Conservation (phyloP, 53 echinoderm and acorn worm species). For the Antedon mediterranea region DNA sequence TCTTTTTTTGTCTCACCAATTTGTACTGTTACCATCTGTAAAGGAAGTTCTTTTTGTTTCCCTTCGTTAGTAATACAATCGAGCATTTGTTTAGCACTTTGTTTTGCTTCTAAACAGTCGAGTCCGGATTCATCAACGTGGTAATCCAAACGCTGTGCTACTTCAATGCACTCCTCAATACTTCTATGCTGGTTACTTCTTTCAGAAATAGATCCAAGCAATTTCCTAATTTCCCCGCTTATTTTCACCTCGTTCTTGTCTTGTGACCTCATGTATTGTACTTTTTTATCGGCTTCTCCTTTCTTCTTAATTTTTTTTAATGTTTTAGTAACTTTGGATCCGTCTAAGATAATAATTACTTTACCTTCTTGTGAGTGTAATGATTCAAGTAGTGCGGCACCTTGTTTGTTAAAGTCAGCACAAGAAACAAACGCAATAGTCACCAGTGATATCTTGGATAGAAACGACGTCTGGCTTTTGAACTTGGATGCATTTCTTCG, state of each 20-base stretch:
- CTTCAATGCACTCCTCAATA: background rate
- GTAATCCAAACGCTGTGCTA: background rate
- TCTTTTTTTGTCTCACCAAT: background rate
- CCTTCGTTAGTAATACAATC: background rate
- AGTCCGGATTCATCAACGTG: background rate
- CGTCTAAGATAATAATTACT: background rate
- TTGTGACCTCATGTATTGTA: background rate
- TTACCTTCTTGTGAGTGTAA: background rate
- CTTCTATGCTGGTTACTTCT: background rate
- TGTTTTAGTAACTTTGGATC: background rate
- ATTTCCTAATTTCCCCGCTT: background rate
- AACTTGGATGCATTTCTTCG: constrained; percentile 5
- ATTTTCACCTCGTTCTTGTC: background rate
- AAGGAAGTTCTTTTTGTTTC: background rate
- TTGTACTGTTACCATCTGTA: background rate
- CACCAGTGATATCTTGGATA: background rate
- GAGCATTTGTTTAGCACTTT: background rate
- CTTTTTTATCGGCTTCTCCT: background rate
- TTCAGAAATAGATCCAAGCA: background rate
- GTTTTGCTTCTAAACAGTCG: background rate
- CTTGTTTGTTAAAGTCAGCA: background rate
- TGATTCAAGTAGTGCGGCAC: background rate
- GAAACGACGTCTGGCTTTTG: background rate
- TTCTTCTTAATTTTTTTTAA: background rate
- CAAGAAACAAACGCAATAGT: constrained; percentile 5